Conservation (phyloP, 2,113 vertebrate species). For the Tenrec ecaudatus region DNA sequence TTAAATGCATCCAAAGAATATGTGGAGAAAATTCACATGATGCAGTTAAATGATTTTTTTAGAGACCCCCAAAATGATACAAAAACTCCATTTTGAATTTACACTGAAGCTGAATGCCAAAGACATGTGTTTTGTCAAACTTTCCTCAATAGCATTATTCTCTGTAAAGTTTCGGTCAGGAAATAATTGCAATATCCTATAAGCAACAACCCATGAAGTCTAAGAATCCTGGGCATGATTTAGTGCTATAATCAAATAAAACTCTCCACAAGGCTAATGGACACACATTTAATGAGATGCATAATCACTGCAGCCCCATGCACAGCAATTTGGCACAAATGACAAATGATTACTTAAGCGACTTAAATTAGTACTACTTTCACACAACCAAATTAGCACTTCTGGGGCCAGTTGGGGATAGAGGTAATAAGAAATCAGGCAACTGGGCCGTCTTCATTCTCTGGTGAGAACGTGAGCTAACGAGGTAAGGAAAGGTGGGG, state of each 20-base stretch:
- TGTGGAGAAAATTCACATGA: background rate
- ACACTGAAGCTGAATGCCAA: background rate
- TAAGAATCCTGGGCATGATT: constrained; percentile 18
- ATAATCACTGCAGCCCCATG: constrained; percentile 20
- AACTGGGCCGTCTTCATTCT: background rate
- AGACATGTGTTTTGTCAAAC: background rate
- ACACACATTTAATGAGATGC: constrained; percentile 37
- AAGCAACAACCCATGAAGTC: constrained; percentile 25
- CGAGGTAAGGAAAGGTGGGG: background rate
- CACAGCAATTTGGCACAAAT: constrained; percentile 57
- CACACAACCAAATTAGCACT: constrained; percentile 37
- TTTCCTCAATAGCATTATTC: background rate
- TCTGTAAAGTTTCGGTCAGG: constrained; percentile 9
- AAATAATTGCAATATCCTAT: background rate
- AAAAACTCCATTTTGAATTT: background rate
- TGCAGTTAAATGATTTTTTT: constrained; percentile 11
- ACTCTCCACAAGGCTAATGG: constrained; percentile 8
- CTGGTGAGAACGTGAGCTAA: background rate
- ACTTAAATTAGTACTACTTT: constrained; percentile 63
- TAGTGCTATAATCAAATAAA: constrained; percentile 35
- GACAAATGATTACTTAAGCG: constrained; percentile 59
- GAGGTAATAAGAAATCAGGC: background rate
- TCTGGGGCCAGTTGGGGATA: constrained; percentile 40
- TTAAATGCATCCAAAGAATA: background rate
- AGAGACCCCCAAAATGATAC: background rate